A percentile compares a stretch with the other conserved stretches of the same genome.
phyloP scores from a whole-genome alignment of 2,797 vertebrate species.

The Alauda arvensis region DNA sequence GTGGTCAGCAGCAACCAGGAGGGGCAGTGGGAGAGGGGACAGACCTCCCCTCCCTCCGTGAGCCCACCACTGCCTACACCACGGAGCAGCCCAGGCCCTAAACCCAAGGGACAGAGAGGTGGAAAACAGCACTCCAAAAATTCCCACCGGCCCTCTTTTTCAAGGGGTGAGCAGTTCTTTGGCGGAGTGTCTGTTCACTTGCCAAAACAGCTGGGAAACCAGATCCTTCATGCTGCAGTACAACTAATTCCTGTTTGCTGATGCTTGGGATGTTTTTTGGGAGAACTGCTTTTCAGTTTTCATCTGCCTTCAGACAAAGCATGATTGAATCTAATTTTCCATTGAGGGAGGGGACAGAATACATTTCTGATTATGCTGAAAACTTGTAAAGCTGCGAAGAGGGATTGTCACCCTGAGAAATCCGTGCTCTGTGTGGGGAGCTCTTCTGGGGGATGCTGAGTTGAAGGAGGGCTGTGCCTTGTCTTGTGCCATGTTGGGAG shows the following conservation, averaged over 20 bases:
- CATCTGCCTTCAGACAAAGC: not conserved
- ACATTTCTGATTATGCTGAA: not conserved
- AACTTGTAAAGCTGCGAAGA: not conserved
- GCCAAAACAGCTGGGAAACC: not conserved
- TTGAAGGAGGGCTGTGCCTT: not conserved
- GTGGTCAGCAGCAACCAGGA: not conserved
- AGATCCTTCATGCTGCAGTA: not conserved
- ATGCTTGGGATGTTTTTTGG: not conserved
- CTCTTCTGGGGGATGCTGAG: not conserved
- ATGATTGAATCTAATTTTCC: not conserved
- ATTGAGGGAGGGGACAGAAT: not conserved
- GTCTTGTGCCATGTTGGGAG: not conserved
- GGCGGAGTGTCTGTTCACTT: not conserved
- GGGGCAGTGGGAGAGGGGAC: not conserved
- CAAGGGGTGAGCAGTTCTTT: not conserved
- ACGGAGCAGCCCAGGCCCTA: not conserved
- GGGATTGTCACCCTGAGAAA: not conserved
- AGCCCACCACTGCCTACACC: rapidly evolving
- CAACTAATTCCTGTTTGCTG: not conserved
- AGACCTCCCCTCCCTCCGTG: rapidly evolving
- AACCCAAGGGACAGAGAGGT: not conserved
- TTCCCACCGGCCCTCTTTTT: not conserved
- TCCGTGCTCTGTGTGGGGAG: rapidly evolving
- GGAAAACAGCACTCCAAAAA: not conserved
- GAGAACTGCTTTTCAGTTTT: not conserved